Percentiles rank a stretch among this genome's conserved stretches.
Conservation (phyloP, 1,140 invertebrate species). For the Scaptomyza pallida region DNA sequence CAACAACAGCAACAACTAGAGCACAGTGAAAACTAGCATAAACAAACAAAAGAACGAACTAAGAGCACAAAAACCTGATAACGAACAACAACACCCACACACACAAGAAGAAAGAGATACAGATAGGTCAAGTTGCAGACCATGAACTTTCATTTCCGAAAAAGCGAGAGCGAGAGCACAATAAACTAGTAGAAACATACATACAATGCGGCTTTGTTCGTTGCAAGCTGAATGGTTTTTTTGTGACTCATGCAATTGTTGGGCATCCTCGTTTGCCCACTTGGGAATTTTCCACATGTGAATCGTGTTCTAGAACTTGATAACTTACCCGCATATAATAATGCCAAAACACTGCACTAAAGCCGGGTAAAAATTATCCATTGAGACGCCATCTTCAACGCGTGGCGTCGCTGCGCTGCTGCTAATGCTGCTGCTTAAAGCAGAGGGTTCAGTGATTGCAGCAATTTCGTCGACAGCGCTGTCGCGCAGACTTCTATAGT, state of each 20-base stretch:
- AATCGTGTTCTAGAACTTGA: background rate
- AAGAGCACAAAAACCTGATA: constrained; percentile 4
- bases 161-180: background rate
- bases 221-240: too few species aligned
- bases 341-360: constrained; percentile 96
- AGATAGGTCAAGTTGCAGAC: background rate
- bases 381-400: constrained; percentile 84
- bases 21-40: background rate
- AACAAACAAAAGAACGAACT: constrained; percentile 7
- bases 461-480: constrained; percentile 16
- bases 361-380: constrained; percentile 94
- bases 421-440: constrained; percentile 10
- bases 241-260: too few species aligned
- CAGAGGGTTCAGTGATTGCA: constrained; percentile 12
- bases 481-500: constrained; percentile 51
- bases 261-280: too few species aligned
- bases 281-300: too few species aligned
- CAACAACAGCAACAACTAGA: constrained; percentile 20
- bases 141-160: background rate
- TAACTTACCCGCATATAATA: constrained; percentile 93
- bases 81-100: constrained; percentile 4
- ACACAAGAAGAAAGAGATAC: background rate
- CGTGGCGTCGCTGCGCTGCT: constrained; percentile 45
- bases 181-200: too few species aligned
- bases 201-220: too few species aligned